Evolutionary conservation across 1,140 invertebrate species (phyloP).

Genomic region (Drosophila watanabei): DNA sequence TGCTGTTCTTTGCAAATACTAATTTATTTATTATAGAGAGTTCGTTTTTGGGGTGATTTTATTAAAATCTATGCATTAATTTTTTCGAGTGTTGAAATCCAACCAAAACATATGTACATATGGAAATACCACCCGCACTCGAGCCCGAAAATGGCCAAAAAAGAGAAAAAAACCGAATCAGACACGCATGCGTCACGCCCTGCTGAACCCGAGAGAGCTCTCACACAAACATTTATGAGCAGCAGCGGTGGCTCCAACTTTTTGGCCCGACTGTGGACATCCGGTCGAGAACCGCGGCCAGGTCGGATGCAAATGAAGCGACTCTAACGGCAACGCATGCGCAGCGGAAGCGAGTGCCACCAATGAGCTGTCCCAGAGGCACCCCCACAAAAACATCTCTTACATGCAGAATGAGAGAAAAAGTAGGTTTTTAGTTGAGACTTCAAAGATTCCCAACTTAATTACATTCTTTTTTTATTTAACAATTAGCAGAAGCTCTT

Average conservation of each 20-base stretch:
- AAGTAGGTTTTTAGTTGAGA: not conserved
- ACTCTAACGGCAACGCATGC: slow-evolving; percentile 60
- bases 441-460: not conserved
- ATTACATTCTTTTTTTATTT: not conserved
- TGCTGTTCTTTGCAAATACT: not conserved
- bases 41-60: too few species aligned
- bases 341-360: slow-evolving; percentile 53
- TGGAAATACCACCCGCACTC: slow-evolving; percentile 16
- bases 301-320: slow-evolving; percentile 65
- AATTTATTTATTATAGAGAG: not conserved
- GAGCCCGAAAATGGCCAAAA: slow-evolving; percentile 27
- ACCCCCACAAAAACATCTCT: not conserved
- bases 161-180: slow-evolving; percentile 23
- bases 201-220: slow-evolving; percentile 36
- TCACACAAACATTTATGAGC: slow-evolving; percentile 22
- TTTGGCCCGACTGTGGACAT: slow-evolving; percentile 50
- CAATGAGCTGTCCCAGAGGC: slow-evolving; percentile 37
- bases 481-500: not conserved
- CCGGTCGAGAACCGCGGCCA: slow-evolving; percentile 46
- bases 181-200: slow-evolving; percentile 71
- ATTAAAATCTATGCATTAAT: not conserved
- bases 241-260: slow-evolving; percentile 27
- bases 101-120: slow-evolving; percentile 21
- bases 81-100: not conserved
- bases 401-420: too few species aligned